These are phyloP conservation scores for Drosophila ohnishii DNA, from an alignment of 1,140 invertebrate genomes.

Conservation along the genomic window DNA sequence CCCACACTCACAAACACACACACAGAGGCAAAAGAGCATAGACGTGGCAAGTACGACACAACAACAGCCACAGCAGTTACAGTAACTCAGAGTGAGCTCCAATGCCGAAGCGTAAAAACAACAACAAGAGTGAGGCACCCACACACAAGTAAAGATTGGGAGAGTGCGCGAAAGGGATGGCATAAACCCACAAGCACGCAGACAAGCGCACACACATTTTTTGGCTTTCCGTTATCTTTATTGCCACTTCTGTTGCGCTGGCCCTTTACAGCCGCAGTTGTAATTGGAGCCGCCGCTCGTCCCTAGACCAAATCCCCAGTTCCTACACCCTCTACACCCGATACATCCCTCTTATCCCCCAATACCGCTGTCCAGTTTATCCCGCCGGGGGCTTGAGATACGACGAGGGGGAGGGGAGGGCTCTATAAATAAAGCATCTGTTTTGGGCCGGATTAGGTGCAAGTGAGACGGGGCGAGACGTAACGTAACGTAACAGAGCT, in stretches of 20 bases:
- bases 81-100: conserved; percentile 28
- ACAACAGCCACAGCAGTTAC: conserved; percentile 19
- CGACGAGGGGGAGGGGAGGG: neutral
- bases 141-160: conserved; percentile 13
- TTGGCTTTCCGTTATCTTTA: conserved; percentile 75
- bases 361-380: conserved; percentile 18
- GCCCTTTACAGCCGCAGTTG: conserved; percentile 55
- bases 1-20: conserved; percentile 23
- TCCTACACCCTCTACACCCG: neutral
- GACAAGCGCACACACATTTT: conserved; percentile 22
- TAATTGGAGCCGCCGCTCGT: conserved; percentile 42
- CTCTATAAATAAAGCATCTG: conserved; percentile 45
- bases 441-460: conserved; percentile 32
- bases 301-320: conserved; percentile 34
- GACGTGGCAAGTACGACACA: conserved; percentile 46
- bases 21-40: conserved; percentile 26
- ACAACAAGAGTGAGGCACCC: conserved; percentile 32
- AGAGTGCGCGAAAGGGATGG: conserved; percentile 26
- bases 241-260: conserved; percentile 58
- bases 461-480: conserved; percentile 6
- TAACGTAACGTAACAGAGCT: conserved; percentile 6
- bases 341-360: neutral
- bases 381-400: conserved; percentile 4
- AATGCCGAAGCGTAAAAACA: conserved; percentile 66
- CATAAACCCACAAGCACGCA: conserved; percentile 1